Base-by-base conservation (phyloP, 2,888 invertebrate genomes). In the Synergus umbraculus region DNA sequence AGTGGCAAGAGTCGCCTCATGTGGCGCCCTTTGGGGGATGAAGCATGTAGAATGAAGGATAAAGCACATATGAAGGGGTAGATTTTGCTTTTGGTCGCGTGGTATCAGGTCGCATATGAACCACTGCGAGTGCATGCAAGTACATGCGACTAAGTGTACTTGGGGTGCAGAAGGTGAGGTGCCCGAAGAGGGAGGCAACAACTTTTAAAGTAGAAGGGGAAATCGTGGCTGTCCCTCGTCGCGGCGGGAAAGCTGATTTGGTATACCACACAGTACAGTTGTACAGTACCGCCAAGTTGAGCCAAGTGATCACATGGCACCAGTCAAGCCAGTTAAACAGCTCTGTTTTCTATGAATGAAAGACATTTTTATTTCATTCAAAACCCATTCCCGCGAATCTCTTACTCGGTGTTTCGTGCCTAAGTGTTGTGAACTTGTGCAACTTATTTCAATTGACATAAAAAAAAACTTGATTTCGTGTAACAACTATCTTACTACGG, bases 221-320 rank as follows among this genome's bases (percentile, higher is more conserved):
- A 77, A 77, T 58, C 65, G 65, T 29, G 77, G 77, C 64, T 18
- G 46, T 60, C 65, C 65, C 64, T 44, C 65, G 58, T 66, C 67
- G 54, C 77, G 77, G 66, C 77, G 77, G 77, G 77, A 77, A 77
- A 77, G 77, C 41, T 46, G 43, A 43, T 29, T 43, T 44, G 29
- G 41, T 76, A 54, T n/a, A 13, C 15, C 37, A 58, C 64, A 64
- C 8, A 1, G n/a, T 4, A 46, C 9, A 73, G 29, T 18, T 7
- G 18, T 69, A 76, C 66, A 77, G 66, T 65, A 49, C 18, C 66
- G 37, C 37, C 29, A 63, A 66, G 65, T 77, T 66, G 49, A 77
- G 44, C 58, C 54, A 77, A 58, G 41, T 67, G 77, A 37, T 49
- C 77, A 77, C 77, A 77, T 77, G 77, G 77, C 67, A 77, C 67